These are phyloP conservation scores for Mythimna pallens DNA, from an alignment of 2,888 invertebrate genomes.

Conservation along the genomic window DNA sequence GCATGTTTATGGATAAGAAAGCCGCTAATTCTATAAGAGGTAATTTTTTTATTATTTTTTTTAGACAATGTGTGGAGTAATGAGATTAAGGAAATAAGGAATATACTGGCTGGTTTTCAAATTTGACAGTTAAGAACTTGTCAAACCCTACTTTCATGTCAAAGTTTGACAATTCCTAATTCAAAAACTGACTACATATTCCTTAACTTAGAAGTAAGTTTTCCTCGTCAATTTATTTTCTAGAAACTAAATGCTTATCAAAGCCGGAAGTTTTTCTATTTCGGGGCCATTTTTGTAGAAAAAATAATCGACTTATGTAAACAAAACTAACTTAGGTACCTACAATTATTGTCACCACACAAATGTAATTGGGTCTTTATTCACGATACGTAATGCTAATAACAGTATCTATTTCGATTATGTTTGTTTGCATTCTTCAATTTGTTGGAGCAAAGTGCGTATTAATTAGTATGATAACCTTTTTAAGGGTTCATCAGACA, in stretches of 20 bases:
- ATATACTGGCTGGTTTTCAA: background rate
- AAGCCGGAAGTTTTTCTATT: background rate
- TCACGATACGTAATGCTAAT: constrained; percentile 53
- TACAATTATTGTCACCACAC: background rate
- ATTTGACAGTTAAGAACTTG: too few relatives aligned
- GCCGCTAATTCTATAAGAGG: constrained; percentile 93
- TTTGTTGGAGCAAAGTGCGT: constrained; percentile 61
- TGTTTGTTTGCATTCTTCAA: constrained; percentile 46
- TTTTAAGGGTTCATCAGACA: constrained; percentile 3
- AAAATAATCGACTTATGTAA: background rate
- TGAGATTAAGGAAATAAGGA: background rate
- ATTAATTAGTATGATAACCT: constrained; percentile 18
- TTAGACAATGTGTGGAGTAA: background rate
- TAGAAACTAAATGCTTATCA: background rate
- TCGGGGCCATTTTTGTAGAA: background rate
- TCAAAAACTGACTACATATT: too few relatives aligned
- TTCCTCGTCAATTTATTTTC: background rate
- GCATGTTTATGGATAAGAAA: constrained; percentile 91
- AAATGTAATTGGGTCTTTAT: constrained; percentile 26
- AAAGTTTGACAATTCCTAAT: too few relatives aligned
- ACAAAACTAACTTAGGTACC: background rate
- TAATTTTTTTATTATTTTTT: constrained; percentile 73
- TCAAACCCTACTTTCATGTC: too few relatives aligned
- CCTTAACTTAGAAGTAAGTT: background rate
- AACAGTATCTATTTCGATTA: constrained; percentile 43